These are phyloP conservation scores for Callaeas wilsoni DNA, from an alignment of 2,113 vertebrate species.

Conservation along the genomic window DNA sequence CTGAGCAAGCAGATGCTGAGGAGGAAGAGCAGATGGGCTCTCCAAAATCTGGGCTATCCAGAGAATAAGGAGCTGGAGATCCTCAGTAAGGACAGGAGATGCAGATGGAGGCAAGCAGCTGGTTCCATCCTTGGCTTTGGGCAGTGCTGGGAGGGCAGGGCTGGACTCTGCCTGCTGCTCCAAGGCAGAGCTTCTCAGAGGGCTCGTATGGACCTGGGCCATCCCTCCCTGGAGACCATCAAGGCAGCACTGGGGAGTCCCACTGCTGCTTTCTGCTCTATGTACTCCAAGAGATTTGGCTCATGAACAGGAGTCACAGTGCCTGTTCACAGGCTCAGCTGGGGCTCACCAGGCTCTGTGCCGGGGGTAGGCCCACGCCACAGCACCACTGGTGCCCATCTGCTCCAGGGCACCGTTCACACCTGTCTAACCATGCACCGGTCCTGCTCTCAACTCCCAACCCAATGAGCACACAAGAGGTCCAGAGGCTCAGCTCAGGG, in stretches of 20 bases:
- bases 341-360: not conserved
- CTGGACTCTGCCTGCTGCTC: rapidly evolving
- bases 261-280: not conserved
- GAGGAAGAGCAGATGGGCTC: not conserved
- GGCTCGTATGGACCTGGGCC: rapidly evolving
- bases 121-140: not conserved
- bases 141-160: not conserved
- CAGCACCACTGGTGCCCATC: not conserved
- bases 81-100: not conserved
- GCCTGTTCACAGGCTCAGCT: not conserved
- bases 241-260: not conserved
- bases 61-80: not conserved
- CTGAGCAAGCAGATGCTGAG: not conserved
- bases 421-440: not conserved
- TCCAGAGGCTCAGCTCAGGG: not conserved
- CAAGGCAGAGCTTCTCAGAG: not conserved
- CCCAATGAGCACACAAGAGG: not conserved
- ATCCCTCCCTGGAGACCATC: not conserved
- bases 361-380: rapidly evolving
- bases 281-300: not conserved
- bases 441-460: not conserved
- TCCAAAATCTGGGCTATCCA: not conserved
- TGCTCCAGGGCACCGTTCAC: not conserved
- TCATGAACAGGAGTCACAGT: rapidly evolving
- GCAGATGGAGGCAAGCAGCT: not conserved